phyloP scores from a whole-genome alignment of 1,140 invertebrate species.

The Lordiphosa clarofinis region DNA sequence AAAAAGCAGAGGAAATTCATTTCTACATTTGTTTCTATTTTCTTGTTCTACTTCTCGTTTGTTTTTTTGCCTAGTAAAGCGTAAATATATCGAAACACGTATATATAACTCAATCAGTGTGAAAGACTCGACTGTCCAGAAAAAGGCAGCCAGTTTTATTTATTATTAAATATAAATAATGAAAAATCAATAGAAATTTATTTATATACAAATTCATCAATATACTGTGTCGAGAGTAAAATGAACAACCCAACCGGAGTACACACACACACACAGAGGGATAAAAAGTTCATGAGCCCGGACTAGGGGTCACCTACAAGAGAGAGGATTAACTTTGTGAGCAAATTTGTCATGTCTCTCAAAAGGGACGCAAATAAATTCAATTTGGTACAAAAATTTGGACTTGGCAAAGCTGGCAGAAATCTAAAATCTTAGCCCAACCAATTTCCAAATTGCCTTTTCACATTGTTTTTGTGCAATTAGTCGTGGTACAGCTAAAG shows the following conservation, averaged over 20 bases:
- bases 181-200: conserved; percentile 58
- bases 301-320: conserved; percentile 37
- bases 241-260: conserved; percentile 32
- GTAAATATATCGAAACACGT: neutral
- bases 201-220: conserved; percentile 56
- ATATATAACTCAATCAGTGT: conserved; percentile 21
- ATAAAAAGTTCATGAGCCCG: conserved; percentile 41
- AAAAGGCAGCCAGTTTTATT: conserved; percentile 26
- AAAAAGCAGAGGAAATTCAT: neutral
- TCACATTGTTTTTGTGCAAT: no score
- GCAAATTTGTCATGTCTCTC: conserved; percentile 47
- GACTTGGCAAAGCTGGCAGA: no score
- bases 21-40: neutral
- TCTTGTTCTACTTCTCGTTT: neutral
- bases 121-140: neutral
- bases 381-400: no score
- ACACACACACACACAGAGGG: conserved; percentile 13
- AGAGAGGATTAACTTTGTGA: conserved; percentile 40
- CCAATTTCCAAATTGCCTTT: no score
- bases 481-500: no score
- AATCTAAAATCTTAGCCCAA: no score
- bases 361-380: neutral
- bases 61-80: neutral
- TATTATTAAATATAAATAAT: conserved; percentile 59
- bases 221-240: conserved; percentile 29